These are phyloP conservation scores for Heloderma charlesbogerti DNA, from an alignment of 2,113 vertebrate species.

Conservation along the genomic window DNA sequence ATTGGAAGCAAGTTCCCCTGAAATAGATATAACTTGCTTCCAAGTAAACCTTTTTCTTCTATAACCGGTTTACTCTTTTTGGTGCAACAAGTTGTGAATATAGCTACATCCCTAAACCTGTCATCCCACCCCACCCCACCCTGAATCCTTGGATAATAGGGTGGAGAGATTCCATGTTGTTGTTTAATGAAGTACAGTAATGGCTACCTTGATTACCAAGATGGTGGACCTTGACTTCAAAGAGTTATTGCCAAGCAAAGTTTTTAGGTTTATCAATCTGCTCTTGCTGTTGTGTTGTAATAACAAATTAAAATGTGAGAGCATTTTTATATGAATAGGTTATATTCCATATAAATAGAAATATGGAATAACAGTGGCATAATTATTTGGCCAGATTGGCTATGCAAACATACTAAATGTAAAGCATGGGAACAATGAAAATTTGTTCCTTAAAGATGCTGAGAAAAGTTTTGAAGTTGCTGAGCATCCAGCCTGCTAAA, in stretches of 20 bases:
- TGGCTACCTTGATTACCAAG: neutral
- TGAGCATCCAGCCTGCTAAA: too few relatives aligned
- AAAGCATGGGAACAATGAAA: too few relatives aligned
- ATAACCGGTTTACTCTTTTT: neutral
- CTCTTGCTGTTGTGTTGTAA: neutral
- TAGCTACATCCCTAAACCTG: neutral
- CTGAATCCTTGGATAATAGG: neutral
- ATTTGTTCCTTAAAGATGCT: too few relatives aligned
- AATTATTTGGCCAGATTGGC: too few relatives aligned
- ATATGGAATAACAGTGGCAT: too few relatives aligned
- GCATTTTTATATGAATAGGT: neutral
- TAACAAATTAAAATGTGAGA: neutral
- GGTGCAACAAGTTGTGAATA: neutral
- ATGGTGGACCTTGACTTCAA: too few relatives aligned
- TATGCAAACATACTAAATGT: too few relatives aligned
- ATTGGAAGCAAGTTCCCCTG: neutral
- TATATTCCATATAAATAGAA: too few relatives aligned
- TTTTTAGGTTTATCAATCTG: neutral
- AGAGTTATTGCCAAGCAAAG: neutral
- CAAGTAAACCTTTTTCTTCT: neutral
- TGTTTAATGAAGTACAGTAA: neutral
- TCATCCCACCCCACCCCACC: too few relatives aligned
- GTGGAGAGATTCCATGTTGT: neutral
- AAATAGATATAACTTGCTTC: neutral
- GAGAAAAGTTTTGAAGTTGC: too few relatives aligned